Percentiles rank a stretch among this genome's conserved stretches.
Evolutionary conservation across 2,113 vertebrate species (phyloP).

Genomic region (Eurystomus gularis): DNA sequence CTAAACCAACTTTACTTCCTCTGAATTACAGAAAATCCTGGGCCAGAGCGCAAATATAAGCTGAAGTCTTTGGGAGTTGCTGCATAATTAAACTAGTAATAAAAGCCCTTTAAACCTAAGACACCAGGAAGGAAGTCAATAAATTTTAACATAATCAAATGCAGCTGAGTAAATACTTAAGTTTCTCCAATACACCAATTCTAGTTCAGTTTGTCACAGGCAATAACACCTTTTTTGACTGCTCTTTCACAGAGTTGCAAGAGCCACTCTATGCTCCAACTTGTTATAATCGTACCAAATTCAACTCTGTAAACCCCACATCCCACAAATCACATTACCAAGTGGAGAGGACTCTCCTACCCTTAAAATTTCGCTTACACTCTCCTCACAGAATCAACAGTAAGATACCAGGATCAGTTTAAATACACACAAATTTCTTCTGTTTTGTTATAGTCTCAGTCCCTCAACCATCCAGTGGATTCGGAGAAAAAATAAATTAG

Average conservation of each 20-base stretch:
- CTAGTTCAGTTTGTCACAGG: not conserved
- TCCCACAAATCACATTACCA: not conserved
- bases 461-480: not conserved
- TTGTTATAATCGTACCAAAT: not conserved
- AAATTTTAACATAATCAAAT: not conserved
- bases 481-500: not conserved
- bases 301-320: not conserved
- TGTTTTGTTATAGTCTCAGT: not conserved
- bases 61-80: not conserved
- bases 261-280: not conserved
- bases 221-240: not conserved
- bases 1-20: not conserved
- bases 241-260: not conserved
- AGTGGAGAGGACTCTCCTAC: not conserved
- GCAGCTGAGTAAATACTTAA: not conserved
- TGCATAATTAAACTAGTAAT: not conserved
- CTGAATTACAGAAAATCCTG: not conserved
- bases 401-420: not conserved
- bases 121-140: not conserved
- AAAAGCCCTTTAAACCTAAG: not conserved
- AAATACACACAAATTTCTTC: not conserved
- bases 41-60: not conserved
- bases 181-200: not conserved
- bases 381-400: not conserved
- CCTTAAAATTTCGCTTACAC: not conserved